Conservation (phyloP, 2,113 vertebrate genomes). For the Piaya cayana region DNA sequence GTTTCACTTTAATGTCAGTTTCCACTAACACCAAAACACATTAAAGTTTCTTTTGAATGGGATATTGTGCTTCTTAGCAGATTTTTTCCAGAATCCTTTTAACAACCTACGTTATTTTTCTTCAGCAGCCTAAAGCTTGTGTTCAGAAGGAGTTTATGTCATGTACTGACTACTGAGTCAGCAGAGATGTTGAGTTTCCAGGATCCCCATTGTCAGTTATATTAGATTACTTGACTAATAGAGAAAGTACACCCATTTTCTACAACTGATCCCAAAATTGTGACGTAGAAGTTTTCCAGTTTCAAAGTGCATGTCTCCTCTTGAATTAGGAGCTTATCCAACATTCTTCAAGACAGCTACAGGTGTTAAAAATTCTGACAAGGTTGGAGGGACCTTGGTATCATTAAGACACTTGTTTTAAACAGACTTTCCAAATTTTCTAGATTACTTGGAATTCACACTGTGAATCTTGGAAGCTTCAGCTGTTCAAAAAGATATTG, state of each 20-base stretch:
- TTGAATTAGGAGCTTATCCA: background rate
- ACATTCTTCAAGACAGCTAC: background rate
- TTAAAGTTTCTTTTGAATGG: background rate
- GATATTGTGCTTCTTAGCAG: background rate
- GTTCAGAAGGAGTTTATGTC: background rate
- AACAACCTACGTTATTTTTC: background rate
- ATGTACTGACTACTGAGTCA: background rate
- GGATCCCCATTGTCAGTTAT: background rate
- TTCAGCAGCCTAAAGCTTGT: background rate
- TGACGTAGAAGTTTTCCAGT: background rate
- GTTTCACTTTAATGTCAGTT: background rate
- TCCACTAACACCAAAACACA: background rate
- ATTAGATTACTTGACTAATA: background rate
- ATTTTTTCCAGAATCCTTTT: background rate
- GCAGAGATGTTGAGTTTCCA: background rate
- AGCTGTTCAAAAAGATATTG: background rate
- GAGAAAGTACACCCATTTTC: background rate
- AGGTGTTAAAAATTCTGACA: background rate
- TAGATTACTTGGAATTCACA: background rate
- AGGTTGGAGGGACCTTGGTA: background rate
- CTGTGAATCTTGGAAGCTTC: background rate
- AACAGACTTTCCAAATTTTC: background rate
- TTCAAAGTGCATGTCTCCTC: background rate
- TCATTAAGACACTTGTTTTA: background rate
- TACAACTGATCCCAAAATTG: background rate